Evolutionary conservation across 2,888 invertebrate genomes (phyloP).

Genomic region (Odontocolon sp.): DNA sequence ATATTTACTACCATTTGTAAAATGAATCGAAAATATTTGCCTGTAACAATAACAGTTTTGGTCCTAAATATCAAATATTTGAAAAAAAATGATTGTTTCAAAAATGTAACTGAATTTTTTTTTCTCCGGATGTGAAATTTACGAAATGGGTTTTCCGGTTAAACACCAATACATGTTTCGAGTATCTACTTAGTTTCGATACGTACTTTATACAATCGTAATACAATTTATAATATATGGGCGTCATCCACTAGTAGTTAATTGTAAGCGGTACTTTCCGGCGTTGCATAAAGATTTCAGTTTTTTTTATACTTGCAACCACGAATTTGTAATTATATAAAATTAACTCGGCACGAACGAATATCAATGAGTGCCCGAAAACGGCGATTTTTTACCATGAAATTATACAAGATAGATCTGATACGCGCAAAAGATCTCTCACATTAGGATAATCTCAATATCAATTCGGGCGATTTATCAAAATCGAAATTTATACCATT

Average conservation of each 20-base stretch:
- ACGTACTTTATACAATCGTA: constrained; percentile 19
- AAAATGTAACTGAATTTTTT: no score
- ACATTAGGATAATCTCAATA: no score
- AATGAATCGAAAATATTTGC: no score
- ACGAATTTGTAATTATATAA: neutral
- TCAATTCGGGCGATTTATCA: no score
- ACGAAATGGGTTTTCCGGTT: neutral
- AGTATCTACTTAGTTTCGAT: constrained; percentile 8
- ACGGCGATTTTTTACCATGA: constrained; percentile 12
- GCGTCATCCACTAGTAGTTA: constrained; percentile 10
- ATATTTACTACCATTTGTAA: no score
- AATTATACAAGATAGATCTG: constrained; percentile 40
- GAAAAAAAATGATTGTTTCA: no score
- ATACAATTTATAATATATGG: constrained; percentile 19
- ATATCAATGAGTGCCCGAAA: constrained; percentile 15
- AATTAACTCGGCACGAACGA: neutral
- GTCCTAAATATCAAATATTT: no score
- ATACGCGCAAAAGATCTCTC: constrained; percentile 23
- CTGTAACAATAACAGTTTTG: no score
- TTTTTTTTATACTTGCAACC: neutral
- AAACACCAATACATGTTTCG: constrained; percentile 3
- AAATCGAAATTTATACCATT: constrained; percentile 39
- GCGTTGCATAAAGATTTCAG: constrained; percentile 20
- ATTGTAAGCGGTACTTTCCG: constrained; percentile 21
- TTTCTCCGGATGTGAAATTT: no score